Evolutionary conservation across 2,797 vertebrate genomes (phyloP).

Genomic region (Oreortyx pictus): DNA sequence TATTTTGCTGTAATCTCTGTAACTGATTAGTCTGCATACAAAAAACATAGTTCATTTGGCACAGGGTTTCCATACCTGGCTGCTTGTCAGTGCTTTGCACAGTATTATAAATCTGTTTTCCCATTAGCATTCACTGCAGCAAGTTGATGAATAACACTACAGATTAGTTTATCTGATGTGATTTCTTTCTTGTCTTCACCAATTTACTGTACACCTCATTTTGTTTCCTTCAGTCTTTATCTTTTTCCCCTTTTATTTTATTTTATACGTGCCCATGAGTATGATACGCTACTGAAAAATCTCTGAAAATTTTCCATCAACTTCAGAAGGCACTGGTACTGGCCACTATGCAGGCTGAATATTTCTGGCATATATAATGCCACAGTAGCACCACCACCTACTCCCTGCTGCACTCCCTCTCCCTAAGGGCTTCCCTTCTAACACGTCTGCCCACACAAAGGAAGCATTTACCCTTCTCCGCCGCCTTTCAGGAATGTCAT

Average conservation of each 20-base stretch:
- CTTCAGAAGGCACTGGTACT: background rate
- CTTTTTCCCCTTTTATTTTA: background rate
- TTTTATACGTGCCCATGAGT: background rate
- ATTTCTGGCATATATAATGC: background rate
- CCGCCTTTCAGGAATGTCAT: background rate
- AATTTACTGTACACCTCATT: background rate
- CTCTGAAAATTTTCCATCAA: background rate
- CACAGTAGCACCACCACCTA: background rate
- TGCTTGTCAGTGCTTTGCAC: constrained; percentile 9
- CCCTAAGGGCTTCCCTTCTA: background rate
- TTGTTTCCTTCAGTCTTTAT: background rate
- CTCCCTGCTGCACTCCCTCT: background rate
- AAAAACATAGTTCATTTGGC: constrained; percentile 14
- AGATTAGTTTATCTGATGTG: constrained; percentile 36
- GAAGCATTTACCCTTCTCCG: background rate
- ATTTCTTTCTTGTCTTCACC: constrained; percentile 45
- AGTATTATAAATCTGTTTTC: background rate
- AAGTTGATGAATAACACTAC: background rate
- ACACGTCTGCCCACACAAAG: background rate
- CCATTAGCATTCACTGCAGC: constrained; percentile 34
- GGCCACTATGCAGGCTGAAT: rapidly evolving
- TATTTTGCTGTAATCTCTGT: constrained; percentile 11
- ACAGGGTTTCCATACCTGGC: constrained; percentile 28
- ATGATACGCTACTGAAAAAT: background rate
- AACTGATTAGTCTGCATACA: constrained; percentile 10